Base-by-base conservation (phyloP, 2,113 vertebrate species). In the Hypanus sabinus region DNA sequence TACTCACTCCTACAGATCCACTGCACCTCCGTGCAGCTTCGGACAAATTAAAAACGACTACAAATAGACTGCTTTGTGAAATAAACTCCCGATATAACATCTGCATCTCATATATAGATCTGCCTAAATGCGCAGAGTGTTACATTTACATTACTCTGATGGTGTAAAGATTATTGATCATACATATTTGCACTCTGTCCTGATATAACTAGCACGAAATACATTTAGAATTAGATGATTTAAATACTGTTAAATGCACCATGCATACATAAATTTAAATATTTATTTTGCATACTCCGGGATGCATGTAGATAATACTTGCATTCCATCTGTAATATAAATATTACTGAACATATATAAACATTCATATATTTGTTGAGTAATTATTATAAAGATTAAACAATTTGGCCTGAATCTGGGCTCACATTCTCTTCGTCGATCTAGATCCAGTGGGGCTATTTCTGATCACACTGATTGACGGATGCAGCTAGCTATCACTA, bases 21-120 rank as follows among this genome's bases (percentile, higher is more conserved):
- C n/a, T 22, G 62, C 5, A 91, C n/a, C 65, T n/a, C 88, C 10
- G 18, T 3, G 83, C 30, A 68, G 20, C 24, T 6, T 16, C 3
- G 27, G 83, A 60, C 55, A 60, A 88, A 88, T 88, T 88, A 88
- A 88, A 88, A 88, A 65, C 33, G 62, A 88, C 30, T 88, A 60
- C 46, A 60, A n/a, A 30, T 10, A 27, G 11, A 14, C 30, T 85
- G 30, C 57, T 30, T 3, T 57, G 10, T 30, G 16, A 8, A 22
- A 46, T 57, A 30, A 30, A 57, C 10, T 5, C 46, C 6, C 46
- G 8, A 46, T 81, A 36, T 55, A 81, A 81, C 5, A 24, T 83
- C 46, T 83, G 46, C 80, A 83, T 55, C 46, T 27, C 12, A 88
- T 6, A 27, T 60, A 30, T 16, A 62, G 30, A n/a, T 24, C 30